These are phyloP conservation scores for Linurgus olivaceus DNA, from an alignment of 2,797 vertebrate genomes.

Conservation along the genomic window DNA sequence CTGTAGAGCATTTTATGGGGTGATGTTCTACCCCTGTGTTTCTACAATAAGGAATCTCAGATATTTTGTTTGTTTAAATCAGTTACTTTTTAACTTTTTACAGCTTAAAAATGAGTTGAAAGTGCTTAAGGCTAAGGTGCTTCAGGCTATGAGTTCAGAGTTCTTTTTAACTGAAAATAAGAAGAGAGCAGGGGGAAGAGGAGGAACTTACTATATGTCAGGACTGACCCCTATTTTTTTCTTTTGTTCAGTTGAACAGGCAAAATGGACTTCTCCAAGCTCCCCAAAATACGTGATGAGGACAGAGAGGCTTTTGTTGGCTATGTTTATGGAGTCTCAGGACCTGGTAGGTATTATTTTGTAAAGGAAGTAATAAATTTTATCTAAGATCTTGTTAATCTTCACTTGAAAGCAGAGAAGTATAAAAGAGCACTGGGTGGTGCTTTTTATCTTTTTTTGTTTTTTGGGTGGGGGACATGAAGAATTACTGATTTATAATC, in stretches of 20 bases:
- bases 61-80: not conserved
- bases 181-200: not conserved
- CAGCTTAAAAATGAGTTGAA: not conserved
- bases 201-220: not conserved
- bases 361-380: not conserved
- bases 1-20: not conserved
- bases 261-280: slow-evolving; percentile 92
- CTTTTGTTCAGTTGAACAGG: slow-evolving; percentile 47
- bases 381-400: not conserved
- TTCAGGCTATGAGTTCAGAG: not conserved
- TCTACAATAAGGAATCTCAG: not conserved
- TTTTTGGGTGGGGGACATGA: rapidly evolving
- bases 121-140: not conserved
- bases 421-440: not conserved
- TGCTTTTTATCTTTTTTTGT: not conserved
- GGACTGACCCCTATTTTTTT: not conserved
- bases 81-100: not conserved
- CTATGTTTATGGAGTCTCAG: slow-evolving; percentile 92
- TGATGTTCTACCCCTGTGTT: not conserved
- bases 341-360: slow-evolving; percentile 83
- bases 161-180: not conserved
- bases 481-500: not conserved
- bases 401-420: not conserved
- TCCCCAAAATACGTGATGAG: slow-evolving; percentile 90
- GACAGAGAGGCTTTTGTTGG: slow-evolving; percentile 89